Conservation (phyloP, 2,113 vertebrate species). For the Apteryx mantelli region DNA sequence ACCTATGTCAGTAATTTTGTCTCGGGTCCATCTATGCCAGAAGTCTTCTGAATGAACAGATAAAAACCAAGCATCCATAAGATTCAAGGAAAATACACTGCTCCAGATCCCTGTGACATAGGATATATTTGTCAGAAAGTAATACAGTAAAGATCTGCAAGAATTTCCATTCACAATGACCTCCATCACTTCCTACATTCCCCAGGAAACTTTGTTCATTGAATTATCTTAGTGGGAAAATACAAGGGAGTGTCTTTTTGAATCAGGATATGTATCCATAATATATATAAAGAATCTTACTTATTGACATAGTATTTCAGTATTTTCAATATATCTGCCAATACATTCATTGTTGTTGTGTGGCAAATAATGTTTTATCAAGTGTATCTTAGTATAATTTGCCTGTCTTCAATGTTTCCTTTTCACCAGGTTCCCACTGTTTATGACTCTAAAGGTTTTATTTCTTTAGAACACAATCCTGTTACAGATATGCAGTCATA, state of each 20-base stretch:
- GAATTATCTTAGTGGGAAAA: background rate
- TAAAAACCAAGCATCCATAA: slow-evolving; percentile 76
- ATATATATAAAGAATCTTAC: background rate
- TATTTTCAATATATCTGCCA: background rate
- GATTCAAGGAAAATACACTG: slow-evolving; percentile 76
- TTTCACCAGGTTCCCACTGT: background rate
- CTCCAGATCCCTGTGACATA: slow-evolving; percentile 72
- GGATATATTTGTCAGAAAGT: background rate
- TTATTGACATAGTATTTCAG: background rate
- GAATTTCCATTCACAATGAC: background rate
- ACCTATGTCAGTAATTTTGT: slow-evolving; percentile 66
- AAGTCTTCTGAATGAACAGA: slow-evolving; percentile 70
- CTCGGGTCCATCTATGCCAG: slow-evolving; percentile 74
- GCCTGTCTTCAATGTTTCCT: background rate
- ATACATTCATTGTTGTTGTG: background rate
- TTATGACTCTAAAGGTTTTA: background rate
- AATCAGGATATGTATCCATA: background rate
- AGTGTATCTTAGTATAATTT: background rate
- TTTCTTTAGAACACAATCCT: background rate
- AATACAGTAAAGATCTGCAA: background rate
- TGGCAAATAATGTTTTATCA: background rate
- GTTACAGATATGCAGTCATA: background rate
- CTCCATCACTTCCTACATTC: background rate
- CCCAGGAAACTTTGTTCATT: background rate
- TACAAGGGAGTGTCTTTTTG: background rate